phyloP scores from a whole-genome alignment of 1,140 invertebrate genomes.

The roundworm (Caenorhabditis elegans) region WBcel235 BX284606.5:15298501-15299000 shows the following conservation, averaged over 20 bases:
- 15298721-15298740: neutral
- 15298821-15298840: constrained; percentile 32
- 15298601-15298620: neutral
- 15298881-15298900: constrained; percentile 17
- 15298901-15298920: neutral
- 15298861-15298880: constrained; percentile 26
- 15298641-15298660: neutral
- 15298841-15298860: constrained; percentile 9
- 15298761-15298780: no score
- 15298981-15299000: no score
- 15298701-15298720: constrained; percentile 25
- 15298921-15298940: constrained; percentile 19
- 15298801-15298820: neutral
- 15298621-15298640: neutral
- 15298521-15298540: neutral
- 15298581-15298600: neutral
- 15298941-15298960: constrained; percentile 12
- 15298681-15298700: constrained; percentile 5
- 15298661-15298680: constrained; percentile 30
- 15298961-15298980: constrained; percentile 19
- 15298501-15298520: no score
- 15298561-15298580: neutral
- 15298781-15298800: neutral
- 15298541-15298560: neutral
- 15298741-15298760: no score